Evolutionary conservation across 2,797 vertebrate genomes (phyloP), one percentile per base, ranked within the genome.

Genomic region (Oryzias dopingdopingensis): DNA sequence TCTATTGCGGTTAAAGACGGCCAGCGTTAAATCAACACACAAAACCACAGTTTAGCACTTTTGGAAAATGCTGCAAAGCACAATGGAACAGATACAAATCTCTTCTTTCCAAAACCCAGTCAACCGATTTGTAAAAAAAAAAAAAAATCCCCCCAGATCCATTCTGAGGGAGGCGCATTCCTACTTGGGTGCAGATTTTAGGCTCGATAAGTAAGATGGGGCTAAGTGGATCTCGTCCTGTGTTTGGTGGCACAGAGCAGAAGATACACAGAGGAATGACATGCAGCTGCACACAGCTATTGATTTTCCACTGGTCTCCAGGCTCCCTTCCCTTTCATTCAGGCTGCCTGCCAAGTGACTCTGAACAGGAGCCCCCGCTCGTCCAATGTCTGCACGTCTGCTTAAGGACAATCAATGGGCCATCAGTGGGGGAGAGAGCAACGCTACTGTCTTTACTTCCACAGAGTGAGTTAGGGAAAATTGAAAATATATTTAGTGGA

Each of bases 401-500:
- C 87, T 91, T 89, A 90, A 88, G 84, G 88, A 88, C 86, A 87
- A 91, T 91, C 88, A 89, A 89, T 90, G 88, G 84, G 62, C 85
- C 87, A 86, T 89, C 88, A 87, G 79, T 84, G 49, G 83, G 79
- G 80, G 69, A 83, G 79, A 76, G 80, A 80, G 84, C 57, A 62
- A 81, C 49, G 56, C 80, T 79, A 81, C 83, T 82, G 83, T 86
- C 85, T 89, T 83, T 84, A 77, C 82, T 83, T 86, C 77, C 77
- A 84, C 76, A 56, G 80, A 65, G 77, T 74, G 74, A 84, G 83
- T 79, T 79, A 75, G 69, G 79, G 79, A 29, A 85, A 86, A 88
- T 88, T 86, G 86, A 89, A 88, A 89, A 81, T 86, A 89, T 86
- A 88, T 83, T 80, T 85, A 77, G 79, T 86, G 82, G 87, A 89